A percentile compares a stretch with the other conserved stretches of the same genome.
phyloP scores from a whole-genome alignment of 1,140 invertebrate genomes.

The Teleopsis dalmanni region DNA sequence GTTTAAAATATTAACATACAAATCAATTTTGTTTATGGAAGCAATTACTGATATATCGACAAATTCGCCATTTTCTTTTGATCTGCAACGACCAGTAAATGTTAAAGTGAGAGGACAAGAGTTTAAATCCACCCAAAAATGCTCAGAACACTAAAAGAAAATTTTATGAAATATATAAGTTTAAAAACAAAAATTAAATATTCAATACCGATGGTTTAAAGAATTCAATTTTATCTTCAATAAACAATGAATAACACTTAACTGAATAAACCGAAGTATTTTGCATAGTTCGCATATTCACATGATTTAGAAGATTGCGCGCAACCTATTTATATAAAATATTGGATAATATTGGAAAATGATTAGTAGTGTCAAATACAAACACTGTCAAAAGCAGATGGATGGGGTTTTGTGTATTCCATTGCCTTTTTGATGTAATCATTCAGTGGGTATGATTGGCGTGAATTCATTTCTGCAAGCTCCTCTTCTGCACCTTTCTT shows the following conservation, averaged over 20 bases:
- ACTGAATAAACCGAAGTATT: not conserved
- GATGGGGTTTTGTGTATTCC: not conserved
- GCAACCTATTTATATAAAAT: not conserved
- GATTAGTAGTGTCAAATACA: no score
- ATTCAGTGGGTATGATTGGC: not conserved
- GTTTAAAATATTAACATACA: not conserved
- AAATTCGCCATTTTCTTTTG: not conserved
- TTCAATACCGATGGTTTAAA: slow-evolving; percentile 4
- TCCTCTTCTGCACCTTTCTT: not conserved
- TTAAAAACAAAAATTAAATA: not conserved
- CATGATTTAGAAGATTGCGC: slow-evolving; percentile 1
- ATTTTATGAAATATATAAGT: not conserved
- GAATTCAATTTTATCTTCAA: slow-evolving; percentile 1
- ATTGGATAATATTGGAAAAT: not conserved
- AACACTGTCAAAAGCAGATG: no score
- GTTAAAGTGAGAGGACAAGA: not conserved
- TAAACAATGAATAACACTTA: not conserved
- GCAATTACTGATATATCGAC: not conserved
- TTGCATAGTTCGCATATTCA: not conserved
- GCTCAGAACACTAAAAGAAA: slow-evolving; percentile 1
- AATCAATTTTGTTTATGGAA: not conserved
- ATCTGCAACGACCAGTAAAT: not conserved
- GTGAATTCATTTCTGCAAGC: not conserved
- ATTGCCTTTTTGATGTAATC: not conserved
- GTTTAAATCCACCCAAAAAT: slow-evolving; percentile 9